A percentile compares a stretch with the other conserved stretches of the same genome.
These are phyloP conservation scores for Thripadectes ignobilis DNA, from an alignment of 2,797 vertebrate genomes.

Conservation along the genomic window DNA sequence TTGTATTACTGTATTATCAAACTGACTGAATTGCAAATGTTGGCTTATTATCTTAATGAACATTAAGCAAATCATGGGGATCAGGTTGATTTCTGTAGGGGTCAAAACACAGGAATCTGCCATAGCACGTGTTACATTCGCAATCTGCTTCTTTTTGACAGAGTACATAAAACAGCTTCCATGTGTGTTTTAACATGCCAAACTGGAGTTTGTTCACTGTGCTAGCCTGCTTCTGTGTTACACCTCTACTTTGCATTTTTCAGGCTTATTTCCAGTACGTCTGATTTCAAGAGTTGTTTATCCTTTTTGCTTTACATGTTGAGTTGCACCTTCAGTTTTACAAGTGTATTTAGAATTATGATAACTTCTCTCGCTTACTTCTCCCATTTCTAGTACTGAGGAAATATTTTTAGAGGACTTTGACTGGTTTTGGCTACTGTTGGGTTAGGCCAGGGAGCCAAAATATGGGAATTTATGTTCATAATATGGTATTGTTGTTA, in stretches of 20 bases:
- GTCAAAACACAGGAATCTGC: neutral
- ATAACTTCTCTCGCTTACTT: neutral
- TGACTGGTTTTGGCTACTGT: neutral
- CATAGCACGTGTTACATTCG: neutral
- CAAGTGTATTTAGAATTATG: neutral
- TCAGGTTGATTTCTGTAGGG: neutral
- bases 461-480: neutral
- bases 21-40: neutral
- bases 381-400: neutral
- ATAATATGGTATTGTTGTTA: neutral
- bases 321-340: neutral
- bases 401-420: neutral
- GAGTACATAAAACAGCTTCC: neutral
- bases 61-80: neutral
- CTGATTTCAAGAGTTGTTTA: neutral
- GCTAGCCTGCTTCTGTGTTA: neutral
- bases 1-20: neutral
- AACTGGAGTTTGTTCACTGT: neutral
- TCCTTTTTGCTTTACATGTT: neutral
- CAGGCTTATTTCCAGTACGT: neutral
- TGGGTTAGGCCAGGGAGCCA: neutral
- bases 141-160: neutral
- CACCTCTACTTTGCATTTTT: neutral
- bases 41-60: neutral
- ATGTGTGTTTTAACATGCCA: neutral